A percentile compares a stretch with the other conserved stretches of the same genome.
These are phyloP conservation scores for Heliopora coerulea DNA, from an alignment of 92 coral and sea anemone genomes.

Conservation along the genomic window DNA sequence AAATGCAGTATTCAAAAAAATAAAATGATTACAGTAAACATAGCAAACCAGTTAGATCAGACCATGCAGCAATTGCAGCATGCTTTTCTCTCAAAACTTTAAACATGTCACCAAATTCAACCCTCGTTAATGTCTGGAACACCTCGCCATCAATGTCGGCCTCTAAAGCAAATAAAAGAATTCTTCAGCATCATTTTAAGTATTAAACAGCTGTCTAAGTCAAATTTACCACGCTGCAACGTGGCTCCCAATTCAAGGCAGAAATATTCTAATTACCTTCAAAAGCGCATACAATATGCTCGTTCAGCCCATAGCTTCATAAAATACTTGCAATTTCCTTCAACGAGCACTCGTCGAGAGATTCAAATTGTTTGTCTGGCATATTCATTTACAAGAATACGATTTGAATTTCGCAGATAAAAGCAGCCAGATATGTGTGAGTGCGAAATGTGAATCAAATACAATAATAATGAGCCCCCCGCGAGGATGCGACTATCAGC, in stretches of 20 bases:
- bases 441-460: background rate
- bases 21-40: background rate
- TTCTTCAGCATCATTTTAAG: background rate
- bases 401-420: background rate
- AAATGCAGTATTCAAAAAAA: background rate
- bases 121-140: conserved; percentile 28
- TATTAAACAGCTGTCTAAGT: too few relatives aligned
- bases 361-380: background rate
- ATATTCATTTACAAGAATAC: background rate
- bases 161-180: background rate
- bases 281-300: conserved; percentile 15
- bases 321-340: conserved; percentile 1
- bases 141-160: conserved; percentile 38
- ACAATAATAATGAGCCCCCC: too few relatives aligned
- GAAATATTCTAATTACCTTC: conserved; percentile 23
- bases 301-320: conserved; percentile 6
- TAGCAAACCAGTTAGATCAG: conserved; percentile 38
- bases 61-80: conserved; percentile 27
- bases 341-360: background rate
- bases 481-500: background rate
- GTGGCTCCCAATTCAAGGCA: too few relatives aligned
- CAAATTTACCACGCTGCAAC: too few relatives aligned
- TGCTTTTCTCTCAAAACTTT: conserved; percentile 18
- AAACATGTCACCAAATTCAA: conserved; percentile 42
- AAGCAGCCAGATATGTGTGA: background rate